Evolutionary conservation across 2,888 invertebrate genomes (phyloP).

Genomic region (Drosophila bunnanda): DNA sequence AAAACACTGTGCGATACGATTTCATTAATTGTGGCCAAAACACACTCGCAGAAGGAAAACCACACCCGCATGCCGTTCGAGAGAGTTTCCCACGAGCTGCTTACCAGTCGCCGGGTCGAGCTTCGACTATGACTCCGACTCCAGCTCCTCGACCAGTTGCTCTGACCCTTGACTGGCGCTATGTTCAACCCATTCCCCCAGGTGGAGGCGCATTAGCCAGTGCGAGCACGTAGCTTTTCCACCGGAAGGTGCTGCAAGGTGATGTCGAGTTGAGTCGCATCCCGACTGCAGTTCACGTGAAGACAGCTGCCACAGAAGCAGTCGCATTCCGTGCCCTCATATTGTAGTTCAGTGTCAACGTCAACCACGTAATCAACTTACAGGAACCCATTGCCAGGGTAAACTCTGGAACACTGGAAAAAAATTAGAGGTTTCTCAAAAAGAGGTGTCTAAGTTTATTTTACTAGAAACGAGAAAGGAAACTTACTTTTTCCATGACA

Average conservation of each 20-base stretch:
- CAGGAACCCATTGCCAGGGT: conserved; percentile 47
- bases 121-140: conserved; percentile 22
- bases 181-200: conserved; percentile 43
- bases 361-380: conserved; percentile 81
- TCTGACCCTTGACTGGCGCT: conserved; percentile 63
- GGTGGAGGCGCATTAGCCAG: conserved; percentile 61
- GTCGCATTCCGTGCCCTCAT: conserved; percentile 71
- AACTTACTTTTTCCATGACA: too few species aligned
- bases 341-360: conserved; percentile 65
- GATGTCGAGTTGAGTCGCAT: conserved; percentile 48
- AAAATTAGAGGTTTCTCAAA: too few species aligned
- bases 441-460: too few species aligned
- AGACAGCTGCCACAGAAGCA: conserved; percentile 54
- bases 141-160: conserved; percentile 25
- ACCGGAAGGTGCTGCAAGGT: conserved; percentile 62
- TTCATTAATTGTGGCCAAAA: conserved; percentile 78
- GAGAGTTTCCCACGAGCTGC: conserved; percentile 80
- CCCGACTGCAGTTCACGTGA: conserved; percentile 34
- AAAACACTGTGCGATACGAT: conserved; percentile 61
- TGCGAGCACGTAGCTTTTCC: conserved; percentile 71
- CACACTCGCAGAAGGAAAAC: conserved; percentile 61
- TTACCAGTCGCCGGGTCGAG: conserved; percentile 17
- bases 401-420: conserved; percentile 9
- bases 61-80: conserved; percentile 82
- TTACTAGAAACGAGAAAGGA: too few species aligned